Evolutionary conservation across 2,888 invertebrate species (phyloP), one percentile per base, ranked within the genome.

Genomic region (Callyntrura sp.): DNA sequence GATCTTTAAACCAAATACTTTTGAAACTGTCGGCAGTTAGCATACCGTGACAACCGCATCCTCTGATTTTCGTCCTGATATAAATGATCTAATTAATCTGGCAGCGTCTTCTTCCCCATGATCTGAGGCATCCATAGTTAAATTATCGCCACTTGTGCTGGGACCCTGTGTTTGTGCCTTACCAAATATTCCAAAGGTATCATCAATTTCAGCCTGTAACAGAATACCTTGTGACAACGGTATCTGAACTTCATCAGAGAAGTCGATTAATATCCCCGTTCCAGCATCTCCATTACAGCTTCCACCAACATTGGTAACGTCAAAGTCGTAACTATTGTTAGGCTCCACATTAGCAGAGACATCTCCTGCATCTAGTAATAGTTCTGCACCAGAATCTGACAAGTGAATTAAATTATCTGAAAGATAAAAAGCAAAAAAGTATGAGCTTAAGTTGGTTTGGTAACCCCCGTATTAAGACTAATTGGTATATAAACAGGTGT

Each of bases 131-230:
- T 8, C 23, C 35, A 9, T 60, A 11, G 8, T 11, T 8, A 11
- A 11, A 23, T 65, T 78, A 51, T 43, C 28, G 11, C n/a, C 23
- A 2, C 20, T 28, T 20, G 8, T n/a, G 5, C 0, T 23, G 20
- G 60, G n/a, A 35, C 28, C 78, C 17, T 89, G 88, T 45, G 51
- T 55, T 0, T 79, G 55, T 11, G 79, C 90, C 57, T 4, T 62
- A 43, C 65, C 68, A 78, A 91, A 92, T 3, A 92, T 60, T 1
- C 92, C 92, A 85, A 91, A 92, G 0, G 92, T 92, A 55, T 92
- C 92, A 73, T 92, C 92, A 1, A 92, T 78, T 81, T 92, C 92
- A 5, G 91, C 92, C 11, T 84, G 73, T 6, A 73, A 70, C 55
- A 89, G 76, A 1, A 92, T 78, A 17, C 89, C 91, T 8, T 70